phyloP scores from a whole-genome alignment of 1,140 invertebrate genomes.

The Drosophila punjabiensis region DNA sequence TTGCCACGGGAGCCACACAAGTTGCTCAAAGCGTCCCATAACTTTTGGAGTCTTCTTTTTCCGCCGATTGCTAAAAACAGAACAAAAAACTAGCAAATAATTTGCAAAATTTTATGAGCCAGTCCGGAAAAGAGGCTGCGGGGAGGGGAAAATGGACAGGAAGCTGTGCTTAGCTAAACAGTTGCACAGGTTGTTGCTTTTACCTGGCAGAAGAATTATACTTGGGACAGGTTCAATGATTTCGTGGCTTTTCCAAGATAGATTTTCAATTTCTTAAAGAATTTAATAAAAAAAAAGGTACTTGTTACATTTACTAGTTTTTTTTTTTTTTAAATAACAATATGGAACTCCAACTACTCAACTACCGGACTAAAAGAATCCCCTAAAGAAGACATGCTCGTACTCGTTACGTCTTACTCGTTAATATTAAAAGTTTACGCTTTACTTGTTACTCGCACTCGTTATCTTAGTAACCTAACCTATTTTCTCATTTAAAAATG shows the following conservation, averaged over 20 bases:
- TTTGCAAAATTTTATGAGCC: slow-evolving; percentile 79
- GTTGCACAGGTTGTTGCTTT: slow-evolving; percentile 48
- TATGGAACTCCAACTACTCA: too few relatives aligned
- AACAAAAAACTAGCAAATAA: slow-evolving; percentile 78
- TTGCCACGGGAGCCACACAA: slow-evolving; percentile 68
- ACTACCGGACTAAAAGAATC: too few relatives aligned
- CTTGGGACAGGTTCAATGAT: neutral
- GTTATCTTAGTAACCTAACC: too few relatives aligned
- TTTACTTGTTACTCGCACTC: neutral
- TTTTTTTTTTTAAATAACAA: too few relatives aligned
- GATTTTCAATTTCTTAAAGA: neutral
- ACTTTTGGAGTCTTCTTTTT: slow-evolving; percentile 36
- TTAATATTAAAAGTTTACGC: neutral
- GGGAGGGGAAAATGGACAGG: slow-evolving; percentile 52
- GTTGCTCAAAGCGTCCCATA: slow-evolving; percentile 62
- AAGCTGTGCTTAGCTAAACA: slow-evolving; percentile 67
- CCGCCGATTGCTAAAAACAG: slow-evolving; percentile 58
- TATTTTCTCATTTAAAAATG: neutral
- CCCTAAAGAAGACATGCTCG: too few relatives aligned
- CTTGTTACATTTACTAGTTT: too few relatives aligned
- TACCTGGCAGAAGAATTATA: slow-evolving; percentile 4
- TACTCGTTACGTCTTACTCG: neutral
- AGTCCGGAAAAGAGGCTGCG: slow-evolving; percentile 1
- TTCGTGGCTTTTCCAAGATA: neutral
- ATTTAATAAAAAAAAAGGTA: neutral